Evolutionary conservation across 2,113 vertebrate genomes (phyloP), one percentile per base, ranked within the genome.

Genomic region (Eurypyga helias): DNA sequence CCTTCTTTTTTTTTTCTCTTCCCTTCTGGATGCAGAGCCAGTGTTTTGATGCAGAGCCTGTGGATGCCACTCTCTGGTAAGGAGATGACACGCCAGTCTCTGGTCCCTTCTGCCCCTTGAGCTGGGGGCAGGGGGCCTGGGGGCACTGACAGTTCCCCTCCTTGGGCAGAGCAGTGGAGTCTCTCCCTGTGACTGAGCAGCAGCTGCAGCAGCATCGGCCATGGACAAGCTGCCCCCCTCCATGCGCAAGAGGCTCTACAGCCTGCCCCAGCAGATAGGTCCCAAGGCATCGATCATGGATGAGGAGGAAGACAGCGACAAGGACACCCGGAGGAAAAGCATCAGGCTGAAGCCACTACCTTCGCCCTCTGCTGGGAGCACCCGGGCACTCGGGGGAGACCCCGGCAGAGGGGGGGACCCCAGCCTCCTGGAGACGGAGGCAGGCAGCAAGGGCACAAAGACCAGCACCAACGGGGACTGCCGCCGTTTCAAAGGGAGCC

Each of bases 191-290:
- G 14, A 51, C 78, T 51, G 41, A 51, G 73, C 62, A 60, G 66
- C 75, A 60, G 91, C 75, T 80, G 95, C 82, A n/a, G 75, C 87
- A 25, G 70, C 76, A 67, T 33, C 83, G 57, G 91, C 97, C 97
- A 99, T 99, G 99, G 99, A 99, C 98, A 99, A 99, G 98, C 98
- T 99, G 97, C 99, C 99, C 97, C 99, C 99, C 94, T 99, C 99
- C 98, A 99, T 99, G 99, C 99, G 99, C 98, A 99, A 99, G 98
- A 99, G 99, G 98, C 99, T 99, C 87, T 99, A 99, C 98, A 99
- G 99, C 98, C 99, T 99, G 96, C 99, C 99, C 97, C 99, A 99
- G 98, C 99, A 99, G 98, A 98, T 99, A 96, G 99, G 98, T 97
- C 98, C 99, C 97, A 99, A 99, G 98, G 98, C 99, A 86, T 99